A percentile compares a stretch with the other conserved stretches of the same genome.
phyloP scores from a whole-genome alignment of 2,113 vertebrate species.

The Takifugu flavidus region DNA sequence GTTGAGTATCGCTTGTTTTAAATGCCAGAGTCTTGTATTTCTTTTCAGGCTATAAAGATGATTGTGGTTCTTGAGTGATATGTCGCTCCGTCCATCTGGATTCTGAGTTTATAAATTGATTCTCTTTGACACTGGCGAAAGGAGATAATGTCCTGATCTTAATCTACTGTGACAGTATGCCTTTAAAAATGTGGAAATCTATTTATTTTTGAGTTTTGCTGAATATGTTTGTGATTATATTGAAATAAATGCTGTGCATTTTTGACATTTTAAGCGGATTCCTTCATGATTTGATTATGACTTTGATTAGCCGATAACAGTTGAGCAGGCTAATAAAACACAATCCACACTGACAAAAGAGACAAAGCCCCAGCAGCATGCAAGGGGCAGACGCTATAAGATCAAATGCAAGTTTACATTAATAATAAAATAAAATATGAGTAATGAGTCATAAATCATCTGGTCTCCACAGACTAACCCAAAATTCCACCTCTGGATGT shows the following conservation, averaged over 20 bases:
- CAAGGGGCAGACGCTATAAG: no score
- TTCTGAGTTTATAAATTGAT: slow-evolving; percentile 24
- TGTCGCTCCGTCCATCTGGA: slow-evolving; percentile 7
- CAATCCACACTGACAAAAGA: no score
- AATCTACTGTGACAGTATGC: slow-evolving; percentile 55
- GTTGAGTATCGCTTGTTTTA: slow-evolving; percentile 10
- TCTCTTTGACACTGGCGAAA: slow-evolving; percentile 32
- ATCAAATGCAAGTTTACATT: no score
- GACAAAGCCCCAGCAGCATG: no score
- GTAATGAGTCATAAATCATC: no score
- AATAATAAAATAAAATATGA: no score
- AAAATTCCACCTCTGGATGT: no score
- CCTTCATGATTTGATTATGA: no score
- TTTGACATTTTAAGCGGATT: slow-evolving; percentile 37
- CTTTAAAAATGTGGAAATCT: slow-evolving; percentile 44
- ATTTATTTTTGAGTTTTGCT: slow-evolving; percentile 73
- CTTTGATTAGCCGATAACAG: no score
- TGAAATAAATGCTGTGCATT: slow-evolving; percentile 72
- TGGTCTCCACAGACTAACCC: no score
- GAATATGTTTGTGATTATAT: slow-evolving; percentile 58
- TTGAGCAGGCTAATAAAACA: no score
- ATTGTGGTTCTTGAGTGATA: slow-evolving; percentile 50
- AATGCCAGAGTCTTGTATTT: slow-evolving; percentile 13
- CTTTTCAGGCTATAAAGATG: not conserved
- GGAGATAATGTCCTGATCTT: slow-evolving; percentile 42